Base-by-base conservation (phyloP, 2,888 invertebrate species). In the Cheilosia pagana region DNA sequence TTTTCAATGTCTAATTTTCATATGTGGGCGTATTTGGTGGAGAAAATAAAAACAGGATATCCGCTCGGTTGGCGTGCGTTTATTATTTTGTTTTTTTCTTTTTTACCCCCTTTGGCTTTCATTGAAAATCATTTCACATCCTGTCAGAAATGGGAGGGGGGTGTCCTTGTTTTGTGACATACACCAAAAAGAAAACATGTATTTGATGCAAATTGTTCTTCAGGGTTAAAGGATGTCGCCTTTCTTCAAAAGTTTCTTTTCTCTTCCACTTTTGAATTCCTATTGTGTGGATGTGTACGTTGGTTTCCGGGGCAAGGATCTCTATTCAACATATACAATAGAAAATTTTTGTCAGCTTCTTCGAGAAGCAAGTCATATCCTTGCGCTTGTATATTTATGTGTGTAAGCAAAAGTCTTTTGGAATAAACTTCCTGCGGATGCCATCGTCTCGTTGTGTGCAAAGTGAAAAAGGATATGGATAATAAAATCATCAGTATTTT, bases 381-480 rank as follows among this genome's bases (percentile, higher is more conserved):
- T 67, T 65, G n/a, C 16, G 12, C 41, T 10, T n/a, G n/a, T n/a
- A n/a, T n/a, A n/a, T n/a, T n/a, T 39, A 31, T 35, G 7, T 23
- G 41, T 68, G 28, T 65, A 50, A 72, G 57, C 63, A 57, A 31
- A 43, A 39, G 39, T 45, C 41, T 50, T 43, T 70, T 25, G 28
- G 16, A 57, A 67, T 68, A 28, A 31, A 65, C 41, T 52, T 67
- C 48, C 67, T 57, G 43, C 53, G 60, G 63, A 82, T 71, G 71
- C 19, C 48, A 39, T 53, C 60, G 60, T 68, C 21, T 68, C 12
- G 68, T 75, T 79, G 74, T 85, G 68, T 60, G 79, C 60, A 68
- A 79, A 79, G 65, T 79, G 74, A 75, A 79, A 78, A 70, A 59
- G 83, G 75, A 85, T 85, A 79, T 65, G 70, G 63, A 71, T 79